Evolutionary conservation across 2,113 vertebrate species (phyloP).

Genomic region (Lagopus muta): DNA sequence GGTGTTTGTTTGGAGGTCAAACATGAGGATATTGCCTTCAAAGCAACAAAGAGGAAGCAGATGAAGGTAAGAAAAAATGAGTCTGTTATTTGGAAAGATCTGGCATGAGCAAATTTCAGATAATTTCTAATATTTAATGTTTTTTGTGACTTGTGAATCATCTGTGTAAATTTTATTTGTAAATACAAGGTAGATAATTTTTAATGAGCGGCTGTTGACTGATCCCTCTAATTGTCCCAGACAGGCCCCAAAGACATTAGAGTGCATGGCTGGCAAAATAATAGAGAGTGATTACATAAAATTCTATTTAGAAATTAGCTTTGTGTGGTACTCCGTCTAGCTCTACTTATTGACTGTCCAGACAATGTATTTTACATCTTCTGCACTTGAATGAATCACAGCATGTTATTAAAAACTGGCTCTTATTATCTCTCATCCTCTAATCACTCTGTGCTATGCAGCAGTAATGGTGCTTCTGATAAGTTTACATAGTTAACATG

Average conservation of each 20-base stretch:
- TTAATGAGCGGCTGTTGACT: not conserved
- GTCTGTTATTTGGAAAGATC: not conserved
- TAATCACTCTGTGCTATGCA: not conserved
- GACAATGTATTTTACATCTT: conserved; percentile 26
- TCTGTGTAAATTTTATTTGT: conserved; percentile 22
- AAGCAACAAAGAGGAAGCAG: not conserved
- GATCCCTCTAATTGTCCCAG: conserved; percentile 21
- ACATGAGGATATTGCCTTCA: not conserved
- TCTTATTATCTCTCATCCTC: not conserved
- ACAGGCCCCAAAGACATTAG: conserved; percentile 23
- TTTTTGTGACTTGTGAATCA: conserved; percentile 10
- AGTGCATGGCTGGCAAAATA: conserved; percentile 51
- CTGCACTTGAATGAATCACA: conserved; percentile 28
- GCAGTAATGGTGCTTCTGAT: not conserved
- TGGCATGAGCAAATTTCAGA: not conserved
- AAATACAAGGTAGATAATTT: conserved; percentile 34
- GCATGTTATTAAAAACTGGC: conserved; percentile 32
- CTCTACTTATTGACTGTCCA: conserved; percentile 43
- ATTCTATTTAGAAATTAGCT: conserved; percentile 58
- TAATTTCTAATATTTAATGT: conserved; percentile 1
- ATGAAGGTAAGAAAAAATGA: not conserved
- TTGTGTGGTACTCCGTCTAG: conserved; percentile 30
- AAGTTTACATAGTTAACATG: not conserved
- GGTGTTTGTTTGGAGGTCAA: not conserved
- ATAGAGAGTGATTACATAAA: conserved; percentile 43